These are phyloP conservation scores for Incurvaria masculella DNA, from an alignment of 2,888 invertebrate genomes.

Conservation along the genomic window DNA sequence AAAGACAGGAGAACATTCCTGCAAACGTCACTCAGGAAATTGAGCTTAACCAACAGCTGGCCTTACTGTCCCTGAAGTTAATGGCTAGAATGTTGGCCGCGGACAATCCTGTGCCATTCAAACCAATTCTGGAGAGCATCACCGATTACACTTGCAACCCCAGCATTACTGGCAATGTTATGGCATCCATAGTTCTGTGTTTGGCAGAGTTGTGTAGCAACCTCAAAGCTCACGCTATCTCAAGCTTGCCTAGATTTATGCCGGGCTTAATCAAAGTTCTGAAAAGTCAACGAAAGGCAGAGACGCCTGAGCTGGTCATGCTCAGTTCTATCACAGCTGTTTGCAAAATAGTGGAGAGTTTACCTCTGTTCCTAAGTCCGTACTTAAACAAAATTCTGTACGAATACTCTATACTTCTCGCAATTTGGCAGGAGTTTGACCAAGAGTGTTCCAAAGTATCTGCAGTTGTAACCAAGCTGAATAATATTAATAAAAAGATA, in stretches of 20 bases:
- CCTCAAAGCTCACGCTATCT: slow-evolving; percentile 72
- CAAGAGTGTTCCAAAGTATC: slow-evolving; percentile 50
- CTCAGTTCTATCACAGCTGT: slow-evolving; percentile 75
- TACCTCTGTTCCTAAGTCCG: slow-evolving; percentile 82
- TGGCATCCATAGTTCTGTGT: slow-evolving; percentile 72
- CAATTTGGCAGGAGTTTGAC: slow-evolving; percentile 44
- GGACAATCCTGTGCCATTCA: slow-evolving; percentile 66
- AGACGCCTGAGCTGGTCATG: slow-evolving; percentile 60
- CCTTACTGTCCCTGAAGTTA: slow-evolving; percentile 77
- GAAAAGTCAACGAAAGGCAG: slow-evolving; percentile 57
- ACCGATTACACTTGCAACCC: slow-evolving; percentile 58
- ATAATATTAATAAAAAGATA: slow-evolving; percentile 63
- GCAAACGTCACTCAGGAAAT: slow-evolving; percentile 53
- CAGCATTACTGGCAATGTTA: slow-evolving; percentile 56
- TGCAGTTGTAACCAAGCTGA: slow-evolving; percentile 56
- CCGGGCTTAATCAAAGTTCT: slow-evolving; percentile 68
- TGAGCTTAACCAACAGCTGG: slow-evolving; percentile 75
- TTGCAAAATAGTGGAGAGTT: slow-evolving; percentile 76
- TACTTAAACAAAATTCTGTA: slow-evolving; percentile 72
- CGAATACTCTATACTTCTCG: slow-evolving; percentile 59
- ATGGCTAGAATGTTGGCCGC: slow-evolving; percentile 71
- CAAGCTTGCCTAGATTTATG: slow-evolving; percentile 74
- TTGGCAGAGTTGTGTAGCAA: slow-evolving; percentile 76
- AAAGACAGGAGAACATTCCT: slow-evolving; percentile 27
- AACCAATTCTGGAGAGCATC: slow-evolving; percentile 64